These are phyloP conservation scores for Panthera uncia DNA, from an alignment of 2,113 vertebrate genomes.

Conservation along the genomic window DNA sequence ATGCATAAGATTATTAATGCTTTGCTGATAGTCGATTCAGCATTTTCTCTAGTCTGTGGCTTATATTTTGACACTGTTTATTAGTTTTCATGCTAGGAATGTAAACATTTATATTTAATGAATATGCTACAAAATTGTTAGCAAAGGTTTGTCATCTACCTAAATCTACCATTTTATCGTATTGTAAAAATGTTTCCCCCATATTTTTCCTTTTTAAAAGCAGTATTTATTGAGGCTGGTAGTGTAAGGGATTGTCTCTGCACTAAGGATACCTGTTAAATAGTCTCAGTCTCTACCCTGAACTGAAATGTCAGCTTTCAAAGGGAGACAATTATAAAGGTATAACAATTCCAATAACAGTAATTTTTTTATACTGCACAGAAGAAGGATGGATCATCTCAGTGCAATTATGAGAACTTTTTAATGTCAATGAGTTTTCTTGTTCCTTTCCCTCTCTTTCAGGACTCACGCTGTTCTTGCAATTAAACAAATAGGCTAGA, in stretches of 20 bases:
- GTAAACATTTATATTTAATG: neutral
- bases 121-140: neutral
- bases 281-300: too few species aligned
- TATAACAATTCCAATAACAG: neutral
- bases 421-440: neutral
- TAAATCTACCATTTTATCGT: neutral
- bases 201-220: neutral
- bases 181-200: neutral
- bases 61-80: neutral
- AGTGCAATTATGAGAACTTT: neutral
- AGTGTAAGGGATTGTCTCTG: too few species aligned
- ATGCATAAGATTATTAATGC: neutral
- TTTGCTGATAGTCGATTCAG: neutral
- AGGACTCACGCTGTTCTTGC: neutral
- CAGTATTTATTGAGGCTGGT: too few species aligned
- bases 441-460: neutral
- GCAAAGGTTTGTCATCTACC: neutral
- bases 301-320: neutral
- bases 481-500: accelerated
- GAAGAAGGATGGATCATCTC: neutral
- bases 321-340: neutral
- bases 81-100: neutral
- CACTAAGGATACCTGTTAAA: too few species aligned
- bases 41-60: neutral
- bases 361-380: neutral